phyloP scores from a whole-genome alignment of 2,888 invertebrate species.

The Hypomecis atomaria region DNA sequence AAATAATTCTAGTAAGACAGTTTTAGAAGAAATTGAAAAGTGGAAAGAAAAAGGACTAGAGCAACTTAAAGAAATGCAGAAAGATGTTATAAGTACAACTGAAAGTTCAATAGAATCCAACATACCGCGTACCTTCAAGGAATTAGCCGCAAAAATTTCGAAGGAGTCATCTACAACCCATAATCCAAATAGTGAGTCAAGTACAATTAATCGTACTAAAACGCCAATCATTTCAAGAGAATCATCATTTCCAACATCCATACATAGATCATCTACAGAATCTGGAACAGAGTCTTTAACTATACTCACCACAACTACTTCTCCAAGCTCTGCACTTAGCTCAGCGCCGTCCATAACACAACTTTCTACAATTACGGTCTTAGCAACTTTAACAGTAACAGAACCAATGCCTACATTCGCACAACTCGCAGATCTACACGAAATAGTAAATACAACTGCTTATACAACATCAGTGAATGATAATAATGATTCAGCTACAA shows the following conservation, averaged over 20 bases:
- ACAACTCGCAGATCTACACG: not conserved
- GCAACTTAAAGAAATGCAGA: conserved; percentile 36
- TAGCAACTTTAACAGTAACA: not conserved
- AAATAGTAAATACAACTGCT: not conserved
- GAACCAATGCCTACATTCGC: not conserved
- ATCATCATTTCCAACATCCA: not conserved
- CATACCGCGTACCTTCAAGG: conserved; percentile 40
- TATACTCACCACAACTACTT: not conserved
- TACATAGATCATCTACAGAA: no score
- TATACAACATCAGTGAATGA: not conserved
- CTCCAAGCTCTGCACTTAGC: not conserved
- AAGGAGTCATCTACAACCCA: not conserved
- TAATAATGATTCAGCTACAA: not conserved
- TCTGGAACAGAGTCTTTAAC: no score
- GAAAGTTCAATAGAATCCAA: conserved; percentile 11
- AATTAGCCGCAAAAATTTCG: conserved; percentile 30
- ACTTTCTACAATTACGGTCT: not conserved
- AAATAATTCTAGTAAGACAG: conserved; percentile 44
- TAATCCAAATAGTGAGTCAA: not conserved
- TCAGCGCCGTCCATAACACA: not conserved
- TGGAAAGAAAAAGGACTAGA: conserved; percentile 50
- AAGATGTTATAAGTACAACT: conserved; percentile 2
- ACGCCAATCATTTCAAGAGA: not conserved
- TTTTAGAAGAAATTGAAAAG: conserved; percentile 45
- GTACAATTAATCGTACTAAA: not conserved